phyloP scores from a whole-genome alignment of 2,113 vertebrate genomes.

The Notechis scutatus region DNA sequence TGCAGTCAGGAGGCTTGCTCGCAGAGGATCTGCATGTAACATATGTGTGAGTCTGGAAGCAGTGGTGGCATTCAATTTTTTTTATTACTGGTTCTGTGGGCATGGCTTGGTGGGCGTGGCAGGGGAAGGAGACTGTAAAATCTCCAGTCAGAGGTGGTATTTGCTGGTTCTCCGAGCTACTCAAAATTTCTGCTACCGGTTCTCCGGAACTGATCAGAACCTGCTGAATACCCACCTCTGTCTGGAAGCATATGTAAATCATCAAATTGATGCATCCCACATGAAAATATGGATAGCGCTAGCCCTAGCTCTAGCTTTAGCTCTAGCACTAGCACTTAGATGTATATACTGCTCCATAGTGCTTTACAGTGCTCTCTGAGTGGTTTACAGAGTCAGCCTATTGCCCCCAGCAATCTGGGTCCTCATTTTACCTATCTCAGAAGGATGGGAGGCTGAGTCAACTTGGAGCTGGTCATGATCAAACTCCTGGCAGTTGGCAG shows the following conservation, averaged over 20 bases:
- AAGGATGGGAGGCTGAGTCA: background rate
- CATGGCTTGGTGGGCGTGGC: too few relatives aligned
- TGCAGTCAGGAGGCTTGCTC: background rate
- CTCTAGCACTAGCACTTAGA: background rate
- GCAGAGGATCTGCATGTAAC: background rate
- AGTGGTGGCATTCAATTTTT: too few relatives aligned
- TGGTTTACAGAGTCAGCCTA: background rate
- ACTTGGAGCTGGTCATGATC: background rate
- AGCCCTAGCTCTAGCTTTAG: too few relatives aligned
- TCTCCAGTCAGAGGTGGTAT: too few relatives aligned
- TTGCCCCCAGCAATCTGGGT: background rate
- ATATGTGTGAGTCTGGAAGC: background rate
- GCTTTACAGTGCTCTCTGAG: background rate
- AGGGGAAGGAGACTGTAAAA: too few relatives aligned
- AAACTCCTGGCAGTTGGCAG: background rate
- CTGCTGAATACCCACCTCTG: too few relatives aligned
- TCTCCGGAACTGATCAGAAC: too few relatives aligned
- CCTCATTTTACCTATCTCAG: background rate
- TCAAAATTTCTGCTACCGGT: too few relatives aligned
- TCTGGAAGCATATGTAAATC: background rate
- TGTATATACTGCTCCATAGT: background rate
- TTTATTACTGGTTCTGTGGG: too few relatives aligned
- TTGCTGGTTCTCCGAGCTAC: too few relatives aligned
- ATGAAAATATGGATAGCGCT: background rate
- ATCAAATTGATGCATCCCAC: background rate